These are phyloP conservation scores for Oryzias javanicus DNA, from an alignment of 2,113 vertebrate genomes.

Conservation along the genomic window DNA sequence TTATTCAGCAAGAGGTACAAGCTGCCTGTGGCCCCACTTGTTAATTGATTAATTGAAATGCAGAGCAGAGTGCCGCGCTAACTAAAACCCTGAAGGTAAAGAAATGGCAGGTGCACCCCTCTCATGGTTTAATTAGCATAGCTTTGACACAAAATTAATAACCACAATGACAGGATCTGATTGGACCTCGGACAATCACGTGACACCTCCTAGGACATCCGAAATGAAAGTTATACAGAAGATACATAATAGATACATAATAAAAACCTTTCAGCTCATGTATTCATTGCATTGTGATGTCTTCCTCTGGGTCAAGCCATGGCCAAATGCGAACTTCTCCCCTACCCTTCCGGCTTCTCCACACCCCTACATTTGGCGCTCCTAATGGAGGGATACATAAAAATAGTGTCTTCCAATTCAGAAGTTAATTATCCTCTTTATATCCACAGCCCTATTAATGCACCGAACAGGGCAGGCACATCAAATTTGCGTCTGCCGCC, in stretches of 20 bases:
- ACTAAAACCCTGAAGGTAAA: conserved; percentile 65
- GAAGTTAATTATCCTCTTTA: no score
- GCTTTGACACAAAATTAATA: conserved; percentile 61
- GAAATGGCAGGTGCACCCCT: conserved; percentile 53
- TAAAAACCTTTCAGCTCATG: background rate
- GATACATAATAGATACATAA: background rate
- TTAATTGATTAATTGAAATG: conserved; percentile 76
- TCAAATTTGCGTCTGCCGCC: no score
- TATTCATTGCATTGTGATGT: no score
- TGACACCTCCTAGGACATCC: conserved; percentile 14
- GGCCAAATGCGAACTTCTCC: no score
- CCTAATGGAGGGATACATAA: no score
- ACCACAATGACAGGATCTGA: conserved; percentile 45
- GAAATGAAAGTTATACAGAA: background rate
- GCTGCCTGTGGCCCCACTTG: conserved; percentile 60
- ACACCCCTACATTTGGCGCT: no score
- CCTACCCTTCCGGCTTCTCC: no score
- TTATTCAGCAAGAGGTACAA: conserved; percentile 55
- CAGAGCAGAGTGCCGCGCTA: conserved; percentile 43
- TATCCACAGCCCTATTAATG: no score
- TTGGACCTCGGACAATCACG: conserved; percentile 38
- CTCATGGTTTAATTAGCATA: conserved; percentile 55
- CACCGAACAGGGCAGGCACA: no score
- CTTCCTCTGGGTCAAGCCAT: no score
- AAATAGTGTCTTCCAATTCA: no score